phyloP scores from a whole-genome alignment of 2,888 invertebrate genomes.

The Leptopilina drosophilae region DNA sequence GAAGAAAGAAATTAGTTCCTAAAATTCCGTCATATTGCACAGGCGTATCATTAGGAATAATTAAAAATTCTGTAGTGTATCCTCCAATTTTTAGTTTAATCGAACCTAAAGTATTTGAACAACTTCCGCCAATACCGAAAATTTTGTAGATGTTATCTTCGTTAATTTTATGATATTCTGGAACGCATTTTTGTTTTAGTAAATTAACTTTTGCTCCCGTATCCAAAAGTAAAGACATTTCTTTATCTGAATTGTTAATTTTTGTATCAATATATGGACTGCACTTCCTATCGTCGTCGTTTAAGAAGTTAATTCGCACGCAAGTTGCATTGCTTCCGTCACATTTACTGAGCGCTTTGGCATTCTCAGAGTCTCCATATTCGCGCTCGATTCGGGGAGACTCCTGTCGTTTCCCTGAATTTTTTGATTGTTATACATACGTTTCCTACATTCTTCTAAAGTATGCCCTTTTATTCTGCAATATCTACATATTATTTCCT shows the following conservation, averaged over 20 bases:
- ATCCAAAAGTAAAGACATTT: neutral
- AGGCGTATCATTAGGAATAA: neutral
- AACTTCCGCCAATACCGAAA: neutral
- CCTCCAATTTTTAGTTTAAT: neutral
- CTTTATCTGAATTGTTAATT: neutral
- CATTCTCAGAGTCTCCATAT: neutral
- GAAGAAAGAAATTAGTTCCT: neutral
- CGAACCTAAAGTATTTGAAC: neutral
- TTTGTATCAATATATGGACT: neutral
- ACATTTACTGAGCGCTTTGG: neutral
- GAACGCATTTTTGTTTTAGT: neutral
- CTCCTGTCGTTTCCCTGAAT: slow-evolving; percentile 12
- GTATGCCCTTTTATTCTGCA: slow-evolving; percentile 12
- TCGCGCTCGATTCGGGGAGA: neutral
- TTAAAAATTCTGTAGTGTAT: neutral
- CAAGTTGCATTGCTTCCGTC: neutral
- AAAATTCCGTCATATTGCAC: neutral
- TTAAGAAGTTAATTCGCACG: neutral
- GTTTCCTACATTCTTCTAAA: neutral
- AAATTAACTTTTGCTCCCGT: neutral
- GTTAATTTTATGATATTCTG: neutral
- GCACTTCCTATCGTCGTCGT: neutral
- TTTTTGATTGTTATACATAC: neutral
- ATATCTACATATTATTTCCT: neutral
- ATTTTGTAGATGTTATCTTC: neutral